A percentile compares a stretch with the other conserved stretches of the same genome.
Conservation (phyloP, 2,797 vertebrate species). For the Xiphorhynchus erythropygius region DNA sequence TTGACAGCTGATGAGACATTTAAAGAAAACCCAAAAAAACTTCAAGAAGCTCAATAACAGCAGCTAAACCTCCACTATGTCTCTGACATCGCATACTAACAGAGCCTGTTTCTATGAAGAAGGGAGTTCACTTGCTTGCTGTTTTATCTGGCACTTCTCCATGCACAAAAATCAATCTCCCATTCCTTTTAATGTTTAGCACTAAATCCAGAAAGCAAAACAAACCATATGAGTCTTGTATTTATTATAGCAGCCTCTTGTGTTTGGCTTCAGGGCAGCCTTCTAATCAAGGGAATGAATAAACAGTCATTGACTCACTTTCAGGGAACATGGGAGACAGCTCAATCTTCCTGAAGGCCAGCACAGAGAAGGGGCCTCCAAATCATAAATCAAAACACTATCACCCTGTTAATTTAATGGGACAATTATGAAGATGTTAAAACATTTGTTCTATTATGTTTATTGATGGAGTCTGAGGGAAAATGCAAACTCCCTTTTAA, state of each 20-base stretch:
- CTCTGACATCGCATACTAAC: slow-evolving; percentile 22
- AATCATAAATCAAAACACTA: slow-evolving; percentile 75
- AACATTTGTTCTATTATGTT: slow-evolving; percentile 49
- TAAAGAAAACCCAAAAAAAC: background rate
- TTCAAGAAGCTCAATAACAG: background rate
- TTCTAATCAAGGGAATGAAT: slow-evolving; percentile 78
- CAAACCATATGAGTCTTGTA: slow-evolving; percentile 64
- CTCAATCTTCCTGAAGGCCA: slow-evolving; percentile 70
- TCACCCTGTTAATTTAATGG: slow-evolving; percentile 61
- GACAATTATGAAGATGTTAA: slow-evolving; percentile 72
- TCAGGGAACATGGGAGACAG: slow-evolving; percentile 59
- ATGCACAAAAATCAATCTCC: slow-evolving; percentile 75
- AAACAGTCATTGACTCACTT: slow-evolving; percentile 77
- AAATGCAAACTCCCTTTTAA: slow-evolving; percentile 3
- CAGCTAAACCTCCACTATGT: slow-evolving; percentile 4
- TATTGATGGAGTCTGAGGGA: slow-evolving; percentile 45
- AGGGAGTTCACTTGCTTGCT: slow-evolving; percentile 13
- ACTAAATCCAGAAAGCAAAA: slow-evolving; percentile 78
- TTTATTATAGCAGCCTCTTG: slow-evolving; percentile 72
- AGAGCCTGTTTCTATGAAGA: slow-evolving; percentile 25
- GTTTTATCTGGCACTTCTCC: slow-evolving; percentile 76
- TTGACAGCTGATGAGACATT: background rate
- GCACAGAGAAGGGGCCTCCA: slow-evolving; percentile 26
- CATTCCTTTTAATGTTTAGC: slow-evolving; percentile 75
- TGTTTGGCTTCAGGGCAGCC: slow-evolving; percentile 74